These are phyloP conservation scores for Lobophora halterata DNA, from an alignment of 2,888 invertebrate genomes.

Conservation along the genomic window DNA sequence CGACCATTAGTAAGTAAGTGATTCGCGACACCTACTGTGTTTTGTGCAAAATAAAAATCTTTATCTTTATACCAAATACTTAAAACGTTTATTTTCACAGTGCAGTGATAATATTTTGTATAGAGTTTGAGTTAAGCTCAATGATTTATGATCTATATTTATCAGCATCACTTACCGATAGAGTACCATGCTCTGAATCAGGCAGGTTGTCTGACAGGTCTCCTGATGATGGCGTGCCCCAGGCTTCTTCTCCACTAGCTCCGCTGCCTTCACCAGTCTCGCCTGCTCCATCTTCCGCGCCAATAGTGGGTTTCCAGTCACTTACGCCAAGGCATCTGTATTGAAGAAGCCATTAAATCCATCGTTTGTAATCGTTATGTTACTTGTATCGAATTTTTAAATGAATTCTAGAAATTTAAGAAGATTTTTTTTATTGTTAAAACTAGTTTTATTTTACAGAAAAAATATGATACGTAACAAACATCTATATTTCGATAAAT, in stretches of 20 bases:
- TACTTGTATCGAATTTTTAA: too few relatives aligned
- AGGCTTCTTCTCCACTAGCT: conserved; percentile 92
- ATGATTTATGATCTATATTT: not conserved
- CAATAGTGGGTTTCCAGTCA: conserved; percentile 79
- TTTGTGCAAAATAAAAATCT: too few relatives aligned
- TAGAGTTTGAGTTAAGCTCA: not conserved
- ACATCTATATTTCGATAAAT: too few relatives aligned
- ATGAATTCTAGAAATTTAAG: too few relatives aligned
- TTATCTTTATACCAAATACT: too few relatives aligned
- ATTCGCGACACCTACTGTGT: too few relatives aligned
- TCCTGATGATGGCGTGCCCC: conserved; percentile 94
- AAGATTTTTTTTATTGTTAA: too few relatives aligned
- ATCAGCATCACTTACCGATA: conserved; percentile 74
- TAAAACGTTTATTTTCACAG: not conserved
- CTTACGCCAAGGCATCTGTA: conserved; percentile 75
- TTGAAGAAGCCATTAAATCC: not conserved
- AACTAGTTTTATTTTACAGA: too few relatives aligned
- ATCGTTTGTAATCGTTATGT: too few relatives aligned
- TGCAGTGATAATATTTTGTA: not conserved
- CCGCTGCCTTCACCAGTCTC: conserved; percentile 88
- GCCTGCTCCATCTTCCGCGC: conserved; percentile 82
- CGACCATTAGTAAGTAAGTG: too few relatives aligned
- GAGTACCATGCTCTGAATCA: conserved; percentile 84
- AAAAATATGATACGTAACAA: too few relatives aligned
- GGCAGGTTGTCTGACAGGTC: conserved; percentile 89